phyloP scores from a whole-genome alignment of 2,888 invertebrate genomes.

The Prionchulus punctatus region DNA sequence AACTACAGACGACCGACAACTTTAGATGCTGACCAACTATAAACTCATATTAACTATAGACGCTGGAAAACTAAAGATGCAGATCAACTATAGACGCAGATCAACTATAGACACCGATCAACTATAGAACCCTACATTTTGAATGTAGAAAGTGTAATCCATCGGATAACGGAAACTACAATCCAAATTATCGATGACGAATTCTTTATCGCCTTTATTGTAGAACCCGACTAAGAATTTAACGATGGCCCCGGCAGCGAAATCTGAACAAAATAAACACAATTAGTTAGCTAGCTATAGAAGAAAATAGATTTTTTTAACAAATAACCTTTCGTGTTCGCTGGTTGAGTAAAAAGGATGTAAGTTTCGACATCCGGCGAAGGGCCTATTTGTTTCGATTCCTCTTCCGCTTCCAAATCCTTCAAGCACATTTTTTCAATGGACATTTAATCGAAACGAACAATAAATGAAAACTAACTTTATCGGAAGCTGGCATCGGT shows the following conservation, averaged over 20 bases:
- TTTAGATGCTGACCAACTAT: too few species aligned
- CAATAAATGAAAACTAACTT: not conserved
- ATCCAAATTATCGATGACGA: conserved; percentile 76
- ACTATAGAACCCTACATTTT: conserved; percentile 48
- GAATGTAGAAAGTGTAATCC: conserved; percentile 94
- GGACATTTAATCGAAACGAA: too few species aligned
- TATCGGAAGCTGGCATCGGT: not conserved
- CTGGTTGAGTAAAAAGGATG: conserved; percentile 56
- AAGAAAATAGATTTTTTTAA: too few species aligned
- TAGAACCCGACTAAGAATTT: conserved; percentile 89
- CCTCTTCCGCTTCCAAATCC: conserved; percentile 31
- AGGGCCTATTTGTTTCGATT: conserved; percentile 40
- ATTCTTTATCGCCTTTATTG: conserved; percentile 80
- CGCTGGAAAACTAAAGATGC: too few species aligned
- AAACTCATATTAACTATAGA: too few species aligned
- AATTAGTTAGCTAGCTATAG: too few species aligned
- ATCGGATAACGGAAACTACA: conserved; percentile 96
- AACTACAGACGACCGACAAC: too few species aligned
- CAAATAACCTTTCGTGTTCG: too few species aligned
- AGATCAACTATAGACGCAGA: too few species aligned
- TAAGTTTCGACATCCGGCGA: conserved; percentile 81
- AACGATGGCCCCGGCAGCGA: conserved; percentile 76
- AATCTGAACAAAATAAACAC: conserved; percentile 42
- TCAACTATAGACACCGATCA: not conserved
- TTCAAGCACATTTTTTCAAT: too few species aligned